phyloP scores from a whole-genome alignment of 2,797 vertebrate species.

The Carduelis carduelis region DNA sequence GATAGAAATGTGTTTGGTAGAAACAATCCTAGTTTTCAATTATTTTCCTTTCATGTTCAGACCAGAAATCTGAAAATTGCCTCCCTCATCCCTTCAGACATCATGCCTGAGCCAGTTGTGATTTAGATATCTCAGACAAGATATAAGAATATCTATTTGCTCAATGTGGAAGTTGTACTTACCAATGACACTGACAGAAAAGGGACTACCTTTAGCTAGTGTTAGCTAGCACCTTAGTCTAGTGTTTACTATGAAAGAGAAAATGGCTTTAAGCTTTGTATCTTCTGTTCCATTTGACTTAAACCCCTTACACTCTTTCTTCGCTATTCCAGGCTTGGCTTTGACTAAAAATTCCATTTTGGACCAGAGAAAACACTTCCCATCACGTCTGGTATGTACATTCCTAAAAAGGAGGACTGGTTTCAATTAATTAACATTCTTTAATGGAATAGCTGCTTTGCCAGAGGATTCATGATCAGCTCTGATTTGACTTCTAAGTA shows the following conservation, averaged over 20 bases:
- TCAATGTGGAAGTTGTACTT: neutral
- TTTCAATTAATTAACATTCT: conserved; percentile 18
- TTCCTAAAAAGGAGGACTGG: conserved; percentile 29
- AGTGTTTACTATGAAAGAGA: neutral
- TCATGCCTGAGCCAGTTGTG: neutral
- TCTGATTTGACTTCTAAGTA: neutral
- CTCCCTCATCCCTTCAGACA: neutral
- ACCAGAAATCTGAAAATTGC: neutral
- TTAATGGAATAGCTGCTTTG: neutral
- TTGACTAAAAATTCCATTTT: conserved; percentile 18
- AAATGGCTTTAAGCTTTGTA: neutral
- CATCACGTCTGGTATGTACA: conserved; percentile 3
- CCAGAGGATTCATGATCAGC: neutral
- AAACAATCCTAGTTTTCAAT: neutral
- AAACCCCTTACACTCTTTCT: neutral
- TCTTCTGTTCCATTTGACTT: neutral
- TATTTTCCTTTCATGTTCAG: neutral
- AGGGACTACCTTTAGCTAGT: neutral
- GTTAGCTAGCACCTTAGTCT: neutral
- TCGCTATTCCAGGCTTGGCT: neutral
- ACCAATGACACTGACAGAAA: neutral
- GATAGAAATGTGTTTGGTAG: neutral
- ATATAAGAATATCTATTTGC: neutral
- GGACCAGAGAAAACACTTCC: neutral
- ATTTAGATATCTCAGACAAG: neutral